Conservation (phyloP, 2,888 invertebrate genomes). For the Harpalus rufipes region DNA sequence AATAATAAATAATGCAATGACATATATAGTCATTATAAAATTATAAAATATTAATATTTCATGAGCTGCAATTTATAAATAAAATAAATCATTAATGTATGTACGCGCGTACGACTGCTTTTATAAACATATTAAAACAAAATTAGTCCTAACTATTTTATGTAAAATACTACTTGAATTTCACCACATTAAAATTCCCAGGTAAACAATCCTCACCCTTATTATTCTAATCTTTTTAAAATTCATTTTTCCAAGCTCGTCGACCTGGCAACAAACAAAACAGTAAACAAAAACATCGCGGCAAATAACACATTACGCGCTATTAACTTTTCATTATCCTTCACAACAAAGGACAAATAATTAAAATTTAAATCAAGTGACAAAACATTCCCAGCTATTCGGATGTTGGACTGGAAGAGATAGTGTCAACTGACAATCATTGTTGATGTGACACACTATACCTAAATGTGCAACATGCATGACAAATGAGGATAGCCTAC, state of each 20-base stretch:
- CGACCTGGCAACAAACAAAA: slow-evolving; percentile 23
- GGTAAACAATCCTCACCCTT: background rate
- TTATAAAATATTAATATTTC: too few species aligned
- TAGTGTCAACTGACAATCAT: background rate
- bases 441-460: slow-evolving; percentile 7
- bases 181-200: background rate
- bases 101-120: background rate
- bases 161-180: too few species aligned
- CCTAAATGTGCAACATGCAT: slow-evolving; percentile 54
- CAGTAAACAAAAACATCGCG: slow-evolving; percentile 27
- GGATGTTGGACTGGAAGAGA: background rate
- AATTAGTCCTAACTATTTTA: background rate
- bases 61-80: too few species aligned
- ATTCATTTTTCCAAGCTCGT: slow-evolving; percentile 28
- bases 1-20: too few species aligned
- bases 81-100: background rate
- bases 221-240: slow-evolving; percentile 14
- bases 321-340: slow-evolving; percentile 55
- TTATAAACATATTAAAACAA: background rate
- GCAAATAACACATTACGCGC: slow-evolving; percentile 53
- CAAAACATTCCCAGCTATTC: slow-evolving; percentile 6
- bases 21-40: too few species aligned
- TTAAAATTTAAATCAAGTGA: slow-evolving; percentile 46
- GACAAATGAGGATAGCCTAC: slow-evolving; percentile 16
- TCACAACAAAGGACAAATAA: slow-evolving; percentile 37